phyloP scores from a whole-genome alignment of 1,140 invertebrate species.

The Colletes gigas region DNA sequence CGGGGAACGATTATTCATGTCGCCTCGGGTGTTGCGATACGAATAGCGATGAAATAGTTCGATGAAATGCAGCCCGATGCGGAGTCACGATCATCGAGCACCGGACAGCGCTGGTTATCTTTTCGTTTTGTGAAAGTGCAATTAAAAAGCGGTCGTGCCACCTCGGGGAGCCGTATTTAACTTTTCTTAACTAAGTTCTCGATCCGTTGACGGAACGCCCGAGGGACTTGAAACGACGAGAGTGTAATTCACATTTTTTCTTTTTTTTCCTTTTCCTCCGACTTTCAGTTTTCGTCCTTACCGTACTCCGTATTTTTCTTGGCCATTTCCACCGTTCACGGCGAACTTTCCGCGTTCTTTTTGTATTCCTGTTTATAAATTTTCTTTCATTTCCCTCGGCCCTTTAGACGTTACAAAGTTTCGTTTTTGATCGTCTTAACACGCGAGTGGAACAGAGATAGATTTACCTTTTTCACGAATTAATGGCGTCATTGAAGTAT shows the following conservation, averaged over 20 bases:
- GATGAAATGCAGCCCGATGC: constrained; percentile 6
- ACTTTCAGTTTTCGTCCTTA: constrained; percentile 31
- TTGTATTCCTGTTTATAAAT: not conserved
- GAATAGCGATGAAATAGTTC: not conserved
- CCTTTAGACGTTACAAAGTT: not conserved
- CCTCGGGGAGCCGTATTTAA: constrained; percentile 80
- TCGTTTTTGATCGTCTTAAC: not conserved
- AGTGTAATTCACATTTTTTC: constrained; percentile 64
- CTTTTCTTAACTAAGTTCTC: constrained; percentile 80
- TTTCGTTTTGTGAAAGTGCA: constrained; percentile 75
- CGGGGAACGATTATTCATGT: not conserved
- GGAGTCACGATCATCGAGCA: not conserved
- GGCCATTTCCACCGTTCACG: not conserved
- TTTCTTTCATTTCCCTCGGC: not conserved
- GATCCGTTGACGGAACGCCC: constrained; percentile 77
- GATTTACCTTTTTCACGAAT: not conserved
- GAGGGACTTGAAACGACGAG: constrained; percentile 68
- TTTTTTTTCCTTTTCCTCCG: constrained; percentile 9
- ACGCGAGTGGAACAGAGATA: not conserved
- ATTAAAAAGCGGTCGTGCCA: constrained; percentile 79
- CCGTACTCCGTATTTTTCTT: constrained; percentile 4
- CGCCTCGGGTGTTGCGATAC: not conserved
- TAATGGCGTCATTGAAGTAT: not conserved
- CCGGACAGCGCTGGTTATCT: constrained; percentile 41
- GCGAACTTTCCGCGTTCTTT: not conserved